A percentile compares a stretch with the other conserved stretches of the same genome.
phyloP scores from a whole-genome alignment of 1,140 invertebrate genomes.

The Ceratitis capitata region DNA sequence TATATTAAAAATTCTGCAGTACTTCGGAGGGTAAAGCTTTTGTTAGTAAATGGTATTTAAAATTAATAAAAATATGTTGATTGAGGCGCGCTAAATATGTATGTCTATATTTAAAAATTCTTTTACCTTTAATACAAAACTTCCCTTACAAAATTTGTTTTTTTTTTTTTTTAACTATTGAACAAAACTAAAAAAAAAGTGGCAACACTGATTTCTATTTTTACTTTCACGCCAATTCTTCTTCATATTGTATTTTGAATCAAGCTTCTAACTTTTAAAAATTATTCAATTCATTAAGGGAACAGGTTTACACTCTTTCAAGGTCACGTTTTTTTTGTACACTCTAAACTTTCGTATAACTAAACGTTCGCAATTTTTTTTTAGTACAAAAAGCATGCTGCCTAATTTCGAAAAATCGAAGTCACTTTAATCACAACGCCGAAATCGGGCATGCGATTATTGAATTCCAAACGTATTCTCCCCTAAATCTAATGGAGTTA shows the following conservation, averaged over 20 bases:
- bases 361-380: neutral
- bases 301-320: constrained; percentile 31
- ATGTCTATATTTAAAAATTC: too few relatives aligned
- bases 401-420: neutral
- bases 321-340: neutral
- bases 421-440: neutral
- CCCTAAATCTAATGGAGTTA: neutral
- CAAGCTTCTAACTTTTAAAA: neutral
- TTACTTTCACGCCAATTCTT: too few relatives aligned
- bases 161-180: too few relatives aligned
- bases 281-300: neutral
- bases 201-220: too few relatives aligned
- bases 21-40: too few relatives aligned
- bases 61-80: too few relatives aligned
- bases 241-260: neutral
- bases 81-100: too few relatives aligned
- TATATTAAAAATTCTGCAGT: too few relatives aligned
- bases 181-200: too few relatives aligned
- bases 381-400: constrained; percentile 4
- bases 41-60: too few relatives aligned
- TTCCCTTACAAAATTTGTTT: too few relatives aligned
- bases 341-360: neutral
- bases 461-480: neutral
- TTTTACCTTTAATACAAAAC: too few relatives aligned
- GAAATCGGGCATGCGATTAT: neutral